phyloP scores from a whole-genome alignment of 2,888 invertebrate genomes.

The Podabrus alpinus region DNA sequence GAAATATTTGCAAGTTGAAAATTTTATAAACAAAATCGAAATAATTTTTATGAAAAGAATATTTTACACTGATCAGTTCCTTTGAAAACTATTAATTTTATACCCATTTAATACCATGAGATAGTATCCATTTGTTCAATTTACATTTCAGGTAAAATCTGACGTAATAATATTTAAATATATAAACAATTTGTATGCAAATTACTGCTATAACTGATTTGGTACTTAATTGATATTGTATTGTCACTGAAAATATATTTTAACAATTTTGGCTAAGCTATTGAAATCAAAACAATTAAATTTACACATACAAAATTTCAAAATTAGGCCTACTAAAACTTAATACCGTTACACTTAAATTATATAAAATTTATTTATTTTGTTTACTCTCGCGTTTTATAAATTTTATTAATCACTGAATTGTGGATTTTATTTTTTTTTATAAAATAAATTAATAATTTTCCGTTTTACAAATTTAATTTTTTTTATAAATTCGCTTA shows the following conservation, averaged over 20 bases:
- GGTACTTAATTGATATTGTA: neutral
- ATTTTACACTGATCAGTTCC: neutral
- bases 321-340: neutral
- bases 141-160: neutral
- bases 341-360: neutral
- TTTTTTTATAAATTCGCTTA: neutral
- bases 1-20: neutral
- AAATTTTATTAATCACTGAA: neutral
- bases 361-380: neutral
- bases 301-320: neutral
- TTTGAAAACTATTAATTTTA: neutral
- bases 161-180: neutral
- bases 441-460: neutral
- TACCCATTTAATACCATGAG: neutral
- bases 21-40: neutral
- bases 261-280: neutral
- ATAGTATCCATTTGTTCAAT: neutral
- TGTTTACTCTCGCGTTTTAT: neutral
- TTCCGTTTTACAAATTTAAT: neutral
- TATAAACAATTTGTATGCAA: neutral
- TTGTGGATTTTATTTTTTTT: neutral
- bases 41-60: too few relatives aligned
- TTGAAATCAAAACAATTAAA: neutral
- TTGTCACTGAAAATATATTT: neutral
- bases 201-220: neutral